Conservation (phyloP, 1,140 invertebrate species). For the Drosophila insularis region DNA sequence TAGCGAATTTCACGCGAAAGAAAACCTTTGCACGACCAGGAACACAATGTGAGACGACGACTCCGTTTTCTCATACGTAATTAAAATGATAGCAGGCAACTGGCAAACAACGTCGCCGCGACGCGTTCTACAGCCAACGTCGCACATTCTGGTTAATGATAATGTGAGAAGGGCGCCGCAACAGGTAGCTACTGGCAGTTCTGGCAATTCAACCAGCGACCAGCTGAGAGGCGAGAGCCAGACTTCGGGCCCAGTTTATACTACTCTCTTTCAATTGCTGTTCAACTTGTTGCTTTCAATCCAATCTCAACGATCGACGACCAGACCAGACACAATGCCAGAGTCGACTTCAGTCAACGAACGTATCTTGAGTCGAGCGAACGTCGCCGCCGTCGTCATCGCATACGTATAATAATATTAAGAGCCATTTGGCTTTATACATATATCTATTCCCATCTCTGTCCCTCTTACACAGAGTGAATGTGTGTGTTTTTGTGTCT, state of each 20-base stretch:
- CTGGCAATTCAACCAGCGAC: not conserved
- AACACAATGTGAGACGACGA: conserved; percentile 52
- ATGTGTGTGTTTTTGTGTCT: conserved; percentile 16
- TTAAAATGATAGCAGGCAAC: conserved; percentile 66
- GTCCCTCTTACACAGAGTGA: conserved; percentile 19
- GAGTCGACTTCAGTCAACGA: conserved; percentile 71
- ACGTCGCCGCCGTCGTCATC: conserved; percentile 39
- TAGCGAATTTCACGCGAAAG: conserved; percentile 52
- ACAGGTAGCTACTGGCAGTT: conserved; percentile 44
- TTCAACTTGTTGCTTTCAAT: conserved; percentile 74
- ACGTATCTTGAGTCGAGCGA: conserved; percentile 67
- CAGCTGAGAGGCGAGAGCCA: not conserved
- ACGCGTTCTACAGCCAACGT: conserved; percentile 2
- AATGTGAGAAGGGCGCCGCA: conserved; percentile 74
- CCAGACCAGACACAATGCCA: conserved; percentile 39
- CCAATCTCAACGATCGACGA: conserved; percentile 42
- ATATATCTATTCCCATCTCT: conserved; percentile 10
- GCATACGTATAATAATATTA: conserved; percentile 30
- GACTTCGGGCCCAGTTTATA: conserved; percentile 9
- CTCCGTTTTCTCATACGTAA: conserved; percentile 72
- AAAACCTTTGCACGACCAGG: conserved; percentile 39
- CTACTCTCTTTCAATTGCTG: conserved; percentile 18
- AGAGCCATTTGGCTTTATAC: conserved; percentile 4
- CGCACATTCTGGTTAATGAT: conserved; percentile 69
- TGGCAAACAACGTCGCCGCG: conserved; percentile 47